These are phyloP conservation scores for Pelochelys cantorii DNA, from an alignment of 2,797 vertebrate species.

Conservation along the genomic window DNA sequence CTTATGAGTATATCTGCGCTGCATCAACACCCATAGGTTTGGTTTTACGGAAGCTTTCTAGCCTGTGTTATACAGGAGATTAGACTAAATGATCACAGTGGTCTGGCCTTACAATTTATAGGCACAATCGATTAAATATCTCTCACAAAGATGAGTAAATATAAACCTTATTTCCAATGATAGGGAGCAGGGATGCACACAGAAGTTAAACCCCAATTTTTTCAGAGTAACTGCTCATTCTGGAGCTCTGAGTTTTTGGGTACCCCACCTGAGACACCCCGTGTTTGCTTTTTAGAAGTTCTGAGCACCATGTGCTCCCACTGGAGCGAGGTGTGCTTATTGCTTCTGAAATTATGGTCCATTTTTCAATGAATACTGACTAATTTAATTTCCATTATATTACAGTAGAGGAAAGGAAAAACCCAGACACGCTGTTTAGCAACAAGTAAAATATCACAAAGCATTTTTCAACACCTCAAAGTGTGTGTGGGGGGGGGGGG, in stretches of 20 bases:
- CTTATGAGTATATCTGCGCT: not conserved
- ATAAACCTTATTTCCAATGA: not conserved
- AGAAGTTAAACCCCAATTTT: not conserved
- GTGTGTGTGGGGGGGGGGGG: no score
- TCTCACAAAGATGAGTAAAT: not conserved
- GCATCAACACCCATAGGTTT: not conserved
- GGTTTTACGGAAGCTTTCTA: not conserved
- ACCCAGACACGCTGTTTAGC: not conserved
- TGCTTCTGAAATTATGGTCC: not conserved
- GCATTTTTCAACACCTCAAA: no score
- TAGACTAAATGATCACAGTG: no score
- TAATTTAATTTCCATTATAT: not conserved
- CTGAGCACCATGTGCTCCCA: not conserved
- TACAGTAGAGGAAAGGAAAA: not conserved
- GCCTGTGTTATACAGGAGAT: not conserved
- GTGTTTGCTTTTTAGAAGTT: not conserved
- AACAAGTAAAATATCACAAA: not conserved
- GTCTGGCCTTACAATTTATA: not conserved
- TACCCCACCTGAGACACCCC: not conserved
- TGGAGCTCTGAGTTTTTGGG: not conserved
- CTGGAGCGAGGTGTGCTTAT: not conserved
- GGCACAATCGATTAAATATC: not conserved
- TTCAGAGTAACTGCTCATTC: not conserved
- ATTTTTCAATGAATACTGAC: not conserved
- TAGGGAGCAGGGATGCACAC: not conserved